Conservation (phyloP, 2,888 invertebrate species). For the Catocala nupta region DNA sequence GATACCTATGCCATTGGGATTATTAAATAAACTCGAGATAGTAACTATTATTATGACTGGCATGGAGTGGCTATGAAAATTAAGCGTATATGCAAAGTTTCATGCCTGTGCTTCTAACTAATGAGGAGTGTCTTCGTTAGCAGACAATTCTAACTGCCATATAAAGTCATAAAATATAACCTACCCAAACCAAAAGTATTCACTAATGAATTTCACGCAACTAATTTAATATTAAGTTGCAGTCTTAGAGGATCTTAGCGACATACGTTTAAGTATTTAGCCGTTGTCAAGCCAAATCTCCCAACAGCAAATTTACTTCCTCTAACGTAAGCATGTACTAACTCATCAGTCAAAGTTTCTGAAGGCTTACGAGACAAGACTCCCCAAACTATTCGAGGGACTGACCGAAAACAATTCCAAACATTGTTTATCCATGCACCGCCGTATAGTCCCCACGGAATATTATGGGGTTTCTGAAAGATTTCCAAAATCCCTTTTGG, state of each 20-base stretch:
- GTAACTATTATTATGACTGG: too few relatives aligned
- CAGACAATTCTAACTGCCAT: too few relatives aligned
- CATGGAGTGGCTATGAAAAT: too few relatives aligned
- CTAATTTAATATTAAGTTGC: too few relatives aligned
- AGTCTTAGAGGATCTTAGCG: background rate
- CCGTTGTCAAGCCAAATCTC: background rate
- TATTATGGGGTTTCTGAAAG: conserved; percentile 49
- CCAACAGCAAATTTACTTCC: background rate
- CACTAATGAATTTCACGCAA: too few relatives aligned
- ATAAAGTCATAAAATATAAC: too few relatives aligned
- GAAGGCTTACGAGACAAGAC: conserved; percentile 29
- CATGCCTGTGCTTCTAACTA: too few relatives aligned
- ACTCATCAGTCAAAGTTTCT: conserved; percentile 42
- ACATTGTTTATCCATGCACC: conserved; percentile 53
- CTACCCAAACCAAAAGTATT: too few relatives aligned
- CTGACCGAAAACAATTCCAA: conserved; percentile 47
- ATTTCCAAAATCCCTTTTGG: conserved; percentile 48
- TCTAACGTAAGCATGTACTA: conserved; percentile 20
- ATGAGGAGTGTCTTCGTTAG: too few relatives aligned
- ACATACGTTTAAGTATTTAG: background rate
- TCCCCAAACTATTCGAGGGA: conserved; percentile 35
- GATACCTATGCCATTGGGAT: too few relatives aligned
- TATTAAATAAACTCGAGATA: too few relatives aligned
- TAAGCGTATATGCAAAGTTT: too few relatives aligned
- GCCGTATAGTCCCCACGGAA: conserved; percentile 41